Base-by-base conservation (phyloP, 2,888 invertebrate species). In the Metacarcinus magister region DNA sequence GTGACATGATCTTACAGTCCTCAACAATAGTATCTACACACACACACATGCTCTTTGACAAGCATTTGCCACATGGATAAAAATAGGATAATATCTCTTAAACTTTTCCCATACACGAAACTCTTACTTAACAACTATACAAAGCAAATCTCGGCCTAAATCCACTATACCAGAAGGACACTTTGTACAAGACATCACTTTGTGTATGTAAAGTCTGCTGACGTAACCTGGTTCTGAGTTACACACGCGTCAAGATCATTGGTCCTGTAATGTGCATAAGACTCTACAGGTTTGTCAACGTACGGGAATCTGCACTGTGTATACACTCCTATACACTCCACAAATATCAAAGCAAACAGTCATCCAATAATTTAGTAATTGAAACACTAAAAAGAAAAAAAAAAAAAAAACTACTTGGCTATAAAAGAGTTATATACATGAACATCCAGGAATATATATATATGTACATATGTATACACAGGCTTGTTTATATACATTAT, bases 381-480 rank as follows among this genome's bases (percentile, higher is more conserved):
- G 7, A 87, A 87, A 67, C 10, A 75, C 23, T n/a, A n/a, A 75
- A 75, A n/a, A 60, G 60, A 60, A 60, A 60, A 82, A 82, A 28
- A 60, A 82, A 82, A 28, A 2, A 13, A 39, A 8, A 39, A 7
- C 87, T 87, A 87, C 0, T 39, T 39, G 32, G 32, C 87, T 87
- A 87, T 48, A 54, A 48, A 60, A 95, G 8, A 94, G 28, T 46
- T 67, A 95, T 39, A 54, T 90, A 54, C 39, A 87, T 93, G 28
- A 82, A 95, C 19, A 95, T 93, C 48, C 54, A 60, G 93, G 48
- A 93, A 43, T 95, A 95, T 95, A 87, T 95, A 39, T 93, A 93
- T 95, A 46, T 95, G 87, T 89, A 94, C 44, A 95, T 90, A 93
- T 93, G 75, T 95, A 95, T 95, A 95, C 54, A 95, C 48, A 95